Evolutionary conservation across 92 coral and sea anemone species (phyloP).

Genomic region (Parazoanthus atlanticus): DNA sequence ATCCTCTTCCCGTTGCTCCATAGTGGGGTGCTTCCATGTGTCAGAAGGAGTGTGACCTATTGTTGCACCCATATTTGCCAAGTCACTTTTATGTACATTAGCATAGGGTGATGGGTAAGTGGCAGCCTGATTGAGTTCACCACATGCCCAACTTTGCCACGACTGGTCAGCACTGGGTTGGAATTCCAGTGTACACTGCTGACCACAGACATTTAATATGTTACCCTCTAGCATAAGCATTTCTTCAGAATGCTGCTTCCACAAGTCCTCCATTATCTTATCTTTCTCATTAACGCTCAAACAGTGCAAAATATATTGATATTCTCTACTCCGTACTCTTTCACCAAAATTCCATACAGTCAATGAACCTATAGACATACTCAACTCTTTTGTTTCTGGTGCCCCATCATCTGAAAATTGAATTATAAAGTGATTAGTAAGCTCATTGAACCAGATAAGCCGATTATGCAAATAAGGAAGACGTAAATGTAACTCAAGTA

Average conservation of each 20-base stretch:
- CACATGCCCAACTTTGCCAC: constrained; percentile 75
- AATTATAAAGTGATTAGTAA: constrained; percentile 33
- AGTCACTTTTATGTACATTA: constrained; percentile 55
- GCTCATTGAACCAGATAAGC: constrained; percentile 42
- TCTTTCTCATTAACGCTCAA: constrained; percentile 38
- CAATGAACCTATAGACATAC: constrained; percentile 41
- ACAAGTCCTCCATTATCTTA: constrained; percentile 32
- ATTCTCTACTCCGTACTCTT: constrained; percentile 44
- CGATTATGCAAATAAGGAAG: constrained; percentile 17
- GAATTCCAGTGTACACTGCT: constrained; percentile 29
- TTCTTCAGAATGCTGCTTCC: constrained; percentile 45
- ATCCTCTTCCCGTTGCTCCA: constrained; percentile 38
- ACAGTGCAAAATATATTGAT: constrained; percentile 40
- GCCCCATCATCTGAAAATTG: constrained; percentile 53
- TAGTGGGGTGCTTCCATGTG: constrained; percentile 55
- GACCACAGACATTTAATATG: constrained; percentile 46
- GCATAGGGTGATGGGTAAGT: constrained; percentile 77
- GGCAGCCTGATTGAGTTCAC: constrained; percentile 67
- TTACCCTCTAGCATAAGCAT: constrained; percentile 42
- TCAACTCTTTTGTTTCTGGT: constrained; percentile 30
- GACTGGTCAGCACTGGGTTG: constrained; percentile 73
- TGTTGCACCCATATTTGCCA: constrained; percentile 57
- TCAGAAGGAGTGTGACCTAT: constrained; percentile 49
- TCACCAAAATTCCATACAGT: constrained; percentile 47
- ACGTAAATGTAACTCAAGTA: constrained; percentile 55